Conservation (phyloP, 2,797 vertebrate species). For the Peromyscus attwateri region DNA sequence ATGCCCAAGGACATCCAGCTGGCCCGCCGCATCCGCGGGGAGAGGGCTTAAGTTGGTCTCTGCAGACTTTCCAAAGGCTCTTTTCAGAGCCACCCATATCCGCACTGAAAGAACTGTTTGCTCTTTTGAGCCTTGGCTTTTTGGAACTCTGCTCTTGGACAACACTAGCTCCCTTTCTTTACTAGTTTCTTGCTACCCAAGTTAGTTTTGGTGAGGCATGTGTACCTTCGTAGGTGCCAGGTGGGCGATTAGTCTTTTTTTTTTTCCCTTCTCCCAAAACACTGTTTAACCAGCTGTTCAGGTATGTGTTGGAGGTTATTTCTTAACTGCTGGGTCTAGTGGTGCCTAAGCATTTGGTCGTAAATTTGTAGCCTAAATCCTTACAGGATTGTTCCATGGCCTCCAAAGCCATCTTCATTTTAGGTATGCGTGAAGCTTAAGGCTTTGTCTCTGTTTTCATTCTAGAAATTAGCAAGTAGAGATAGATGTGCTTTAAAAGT, state of each 20-base stretch:
- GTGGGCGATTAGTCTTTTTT: too few species aligned
- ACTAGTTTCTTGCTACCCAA: too few species aligned
- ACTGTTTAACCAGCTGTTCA: too few species aligned
- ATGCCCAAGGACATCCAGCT: conserved; percentile 96
- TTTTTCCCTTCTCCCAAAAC: too few species aligned
- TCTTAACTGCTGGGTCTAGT: too few species aligned
- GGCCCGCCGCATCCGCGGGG: conserved; percentile 21
- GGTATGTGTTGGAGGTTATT: too few species aligned
- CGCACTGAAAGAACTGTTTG: conserved; percentile 26
- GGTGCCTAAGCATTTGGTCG: neutral
- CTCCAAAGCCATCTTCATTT: neutral
- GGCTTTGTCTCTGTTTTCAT: neutral
- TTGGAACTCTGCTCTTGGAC: too few species aligned
- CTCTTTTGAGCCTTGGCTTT: neutral
- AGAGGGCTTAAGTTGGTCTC: conserved; percentile 82
- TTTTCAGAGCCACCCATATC: conserved; percentile 86
- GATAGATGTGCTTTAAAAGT: neutral
- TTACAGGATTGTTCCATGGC: too few species aligned
- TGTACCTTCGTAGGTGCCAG: too few species aligned
- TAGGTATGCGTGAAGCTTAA: neutral
- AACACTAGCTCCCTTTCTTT: neutral
- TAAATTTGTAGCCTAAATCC: too few species aligned
- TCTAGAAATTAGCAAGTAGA: neutral
- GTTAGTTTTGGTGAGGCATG: too few species aligned
- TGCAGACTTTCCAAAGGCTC: conserved; percentile 70